Evolutionary conservation across 2,888 invertebrate genomes (phyloP).

Genomic region (Trachelus iudaicus): DNA sequence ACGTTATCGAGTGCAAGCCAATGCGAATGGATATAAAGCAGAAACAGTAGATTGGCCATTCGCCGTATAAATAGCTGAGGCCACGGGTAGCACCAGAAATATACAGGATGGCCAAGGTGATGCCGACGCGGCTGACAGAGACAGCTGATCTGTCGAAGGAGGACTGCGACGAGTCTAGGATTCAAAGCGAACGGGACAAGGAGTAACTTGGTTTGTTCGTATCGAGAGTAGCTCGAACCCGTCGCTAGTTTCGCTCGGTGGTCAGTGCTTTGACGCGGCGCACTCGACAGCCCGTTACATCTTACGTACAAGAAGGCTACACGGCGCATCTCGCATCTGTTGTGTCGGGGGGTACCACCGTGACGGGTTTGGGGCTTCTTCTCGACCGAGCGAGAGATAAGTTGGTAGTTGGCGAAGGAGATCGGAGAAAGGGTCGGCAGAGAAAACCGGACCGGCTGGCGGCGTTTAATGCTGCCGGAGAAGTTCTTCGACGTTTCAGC

Average conservation of each 20-base stretch:
- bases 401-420: neutral
- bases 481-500: neutral
- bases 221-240: neutral
- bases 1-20: neutral
- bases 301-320: conserved; percentile 37
- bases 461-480: neutral
- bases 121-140: too few relatives aligned
- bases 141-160: too few relatives aligned
- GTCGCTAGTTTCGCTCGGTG: neutral
- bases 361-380: neutral
- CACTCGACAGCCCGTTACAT: conserved; percentile 47
- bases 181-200: neutral
- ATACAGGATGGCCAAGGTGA: neutral
- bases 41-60: neutral
- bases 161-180: too few relatives aligned
- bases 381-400: neutral
- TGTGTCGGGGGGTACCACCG: conserved; percentile 19
- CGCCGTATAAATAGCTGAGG: neutral
- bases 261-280: conserved; percentile 23
- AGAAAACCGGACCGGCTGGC: conserved; percentile 5
- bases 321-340: conserved; percentile 53
- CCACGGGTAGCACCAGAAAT: neutral
- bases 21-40: neutral
- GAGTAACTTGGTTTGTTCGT: neutral
- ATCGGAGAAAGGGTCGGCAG: neutral